Percentiles rank a stretch among this genome's conserved stretches.
Conservation (phyloP, 2,888 invertebrate genomes). For the Nesidiocoris tenuis region DNA sequence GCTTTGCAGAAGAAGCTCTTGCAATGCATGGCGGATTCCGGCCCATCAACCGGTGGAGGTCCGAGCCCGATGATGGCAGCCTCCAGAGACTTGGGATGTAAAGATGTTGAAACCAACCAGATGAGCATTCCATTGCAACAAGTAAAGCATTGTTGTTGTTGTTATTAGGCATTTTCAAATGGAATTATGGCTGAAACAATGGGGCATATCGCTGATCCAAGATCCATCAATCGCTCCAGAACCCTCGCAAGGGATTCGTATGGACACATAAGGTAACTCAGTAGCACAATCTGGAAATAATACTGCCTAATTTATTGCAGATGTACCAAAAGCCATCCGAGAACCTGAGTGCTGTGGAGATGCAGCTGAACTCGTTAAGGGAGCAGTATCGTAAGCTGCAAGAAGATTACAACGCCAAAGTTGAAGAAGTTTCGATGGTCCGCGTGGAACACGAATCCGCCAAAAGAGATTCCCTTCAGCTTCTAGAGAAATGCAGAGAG, state of each 20-base stretch:
- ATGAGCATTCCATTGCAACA: neutral
- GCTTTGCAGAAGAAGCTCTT: conserved; percentile 56
- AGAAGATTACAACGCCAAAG: conserved; percentile 68
- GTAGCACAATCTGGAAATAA: no score
- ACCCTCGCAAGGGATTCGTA: no score
- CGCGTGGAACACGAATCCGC: conserved; percentile 57
- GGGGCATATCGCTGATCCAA: no score
- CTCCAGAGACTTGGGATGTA: neutral
- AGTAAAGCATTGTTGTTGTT: no score
- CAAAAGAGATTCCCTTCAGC: conserved; percentile 52
- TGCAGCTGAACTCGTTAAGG: conserved; percentile 60
- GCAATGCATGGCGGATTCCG: conserved; percentile 41
- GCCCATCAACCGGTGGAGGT: neutral
- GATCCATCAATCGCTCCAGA: no score
- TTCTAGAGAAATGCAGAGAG: conserved; percentile 54
- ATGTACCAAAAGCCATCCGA: conserved; percentile 16
- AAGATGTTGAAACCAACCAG: neutral
- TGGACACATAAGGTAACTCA: no score
- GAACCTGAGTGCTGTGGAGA: conserved; percentile 21
- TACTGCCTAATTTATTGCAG: no score
- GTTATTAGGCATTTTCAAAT: neutral
- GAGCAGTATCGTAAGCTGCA: conserved; percentile 65
- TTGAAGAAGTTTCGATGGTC: conserved; percentile 62
- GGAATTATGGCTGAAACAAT: no score
- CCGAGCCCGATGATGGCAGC: neutral